Conservation (phyloP, 2,888 invertebrate species). For the Drosophila planitibia region DNA sequence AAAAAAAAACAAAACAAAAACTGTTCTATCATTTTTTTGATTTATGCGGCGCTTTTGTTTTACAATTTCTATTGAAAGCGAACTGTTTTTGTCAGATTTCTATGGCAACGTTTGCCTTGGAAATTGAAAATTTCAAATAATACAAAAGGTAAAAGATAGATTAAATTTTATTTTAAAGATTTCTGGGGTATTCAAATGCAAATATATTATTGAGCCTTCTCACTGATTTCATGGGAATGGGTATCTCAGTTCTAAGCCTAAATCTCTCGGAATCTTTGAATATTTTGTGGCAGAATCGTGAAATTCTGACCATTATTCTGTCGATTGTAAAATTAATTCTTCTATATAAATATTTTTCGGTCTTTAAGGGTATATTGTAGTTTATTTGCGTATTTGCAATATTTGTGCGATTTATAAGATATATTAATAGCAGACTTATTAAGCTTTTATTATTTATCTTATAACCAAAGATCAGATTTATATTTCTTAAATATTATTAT, state of each 20-base stretch:
- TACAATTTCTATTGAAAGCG: slow-evolving; percentile 7
- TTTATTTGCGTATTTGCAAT: too few relatives aligned
- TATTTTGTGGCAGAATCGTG: background rate
- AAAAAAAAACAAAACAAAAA: background rate
- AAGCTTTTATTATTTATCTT: too few relatives aligned
- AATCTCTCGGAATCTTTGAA: background rate
- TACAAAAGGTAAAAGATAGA: background rate
- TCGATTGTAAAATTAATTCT: background rate
- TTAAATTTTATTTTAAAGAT: background rate
- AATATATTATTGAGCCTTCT: background rate
- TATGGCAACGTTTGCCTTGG: background rate
- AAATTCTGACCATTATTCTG: background rate
- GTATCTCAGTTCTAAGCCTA: background rate
- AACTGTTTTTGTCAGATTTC: background rate
- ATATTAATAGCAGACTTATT: too few relatives aligned
- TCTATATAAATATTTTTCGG: background rate
- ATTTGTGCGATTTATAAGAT: too few relatives aligned
- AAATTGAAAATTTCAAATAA: background rate
- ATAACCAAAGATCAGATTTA: background rate
- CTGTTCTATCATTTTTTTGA: slow-evolving; percentile 1
- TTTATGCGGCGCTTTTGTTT: background rate
- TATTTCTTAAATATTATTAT: background rate
- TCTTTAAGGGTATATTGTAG: background rate
- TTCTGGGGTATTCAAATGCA: background rate
- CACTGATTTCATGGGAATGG: background rate